phyloP scores from a whole-genome alignment of 2,797 vertebrate genomes.

The Ptychadena robeensis region DNA sequence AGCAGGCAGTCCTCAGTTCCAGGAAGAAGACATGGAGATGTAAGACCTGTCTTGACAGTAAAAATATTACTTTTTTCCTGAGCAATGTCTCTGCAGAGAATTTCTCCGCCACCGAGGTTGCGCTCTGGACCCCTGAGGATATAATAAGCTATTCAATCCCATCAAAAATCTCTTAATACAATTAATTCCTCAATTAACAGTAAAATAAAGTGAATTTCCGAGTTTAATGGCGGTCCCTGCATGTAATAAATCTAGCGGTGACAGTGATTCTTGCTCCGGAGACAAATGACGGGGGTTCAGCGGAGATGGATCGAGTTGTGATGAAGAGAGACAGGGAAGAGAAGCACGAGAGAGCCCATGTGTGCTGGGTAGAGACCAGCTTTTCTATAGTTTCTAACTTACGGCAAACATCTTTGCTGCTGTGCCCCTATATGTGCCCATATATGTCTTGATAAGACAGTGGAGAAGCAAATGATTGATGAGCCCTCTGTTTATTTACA shows the following conservation, averaged over 20 bases:
- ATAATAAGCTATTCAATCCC: conserved; percentile 56
- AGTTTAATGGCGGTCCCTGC: conserved; percentile 43
- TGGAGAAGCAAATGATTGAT: no score
- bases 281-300: conserved; percentile 30
- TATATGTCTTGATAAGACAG: no score
- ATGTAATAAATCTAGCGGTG: conserved; percentile 48
- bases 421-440: no score
- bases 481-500: no score
- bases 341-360: not conserved
- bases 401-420: no score
- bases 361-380: not conserved
- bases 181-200: conserved; percentile 63
- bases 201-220: conserved; percentile 63
- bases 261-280: conserved; percentile 53
- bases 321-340: conserved; percentile 1
- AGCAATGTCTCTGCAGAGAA: conserved; percentile 24
- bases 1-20: conserved; percentile 11
- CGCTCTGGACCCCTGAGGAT: conserved; percentile 48
- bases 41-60: not conserved
- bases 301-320: conserved; percentile 31
- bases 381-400: no score
- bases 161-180: conserved; percentile 62
- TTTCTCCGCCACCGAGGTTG: not conserved
- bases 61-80: conserved; percentile 16
- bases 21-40: not conserved